Percentiles rank a stretch among this genome's conserved stretches.
These are phyloP conservation scores for Mustelus asterias DNA, from an alignment of 2,113 vertebrate genomes.

Conservation along the genomic window DNA sequence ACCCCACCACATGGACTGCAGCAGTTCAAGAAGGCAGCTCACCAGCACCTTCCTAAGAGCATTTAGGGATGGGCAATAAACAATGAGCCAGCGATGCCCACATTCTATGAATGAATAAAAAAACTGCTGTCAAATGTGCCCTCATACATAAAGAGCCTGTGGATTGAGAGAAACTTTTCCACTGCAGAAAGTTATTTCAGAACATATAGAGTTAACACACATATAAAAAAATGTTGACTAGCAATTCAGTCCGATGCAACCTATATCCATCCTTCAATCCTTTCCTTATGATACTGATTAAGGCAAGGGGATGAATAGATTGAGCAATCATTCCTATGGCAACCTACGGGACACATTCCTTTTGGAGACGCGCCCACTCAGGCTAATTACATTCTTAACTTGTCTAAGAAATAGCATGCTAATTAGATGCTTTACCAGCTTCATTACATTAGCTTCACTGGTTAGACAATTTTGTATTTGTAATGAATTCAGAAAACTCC, in stretches of 20 bases:
- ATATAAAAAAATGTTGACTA: not conserved
- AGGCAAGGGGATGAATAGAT: conserved; percentile 66
- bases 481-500: conserved; percentile 52
- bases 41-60: no score
- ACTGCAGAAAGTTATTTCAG: not conserved
- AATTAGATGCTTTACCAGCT: conserved; percentile 68
- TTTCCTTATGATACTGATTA: conserved; percentile 95
- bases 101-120: no score
- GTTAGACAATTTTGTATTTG: conserved; percentile 47
- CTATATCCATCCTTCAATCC: conserved; percentile 75
- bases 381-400: conserved; percentile 87
- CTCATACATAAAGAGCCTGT: not conserved
- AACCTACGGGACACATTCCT: conserved; percentile 71
- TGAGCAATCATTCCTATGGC: conserved; percentile 69
- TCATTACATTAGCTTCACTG: conserved; percentile 50
- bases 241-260: conserved; percentile 61
- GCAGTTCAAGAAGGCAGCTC: no score
- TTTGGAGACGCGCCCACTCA: conserved; percentile 54
- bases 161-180: not conserved
- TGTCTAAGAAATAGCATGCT: conserved; percentile 72
- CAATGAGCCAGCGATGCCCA: no score
- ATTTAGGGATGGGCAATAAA: no score
- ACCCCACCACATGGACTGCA: no score
- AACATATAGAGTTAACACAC: not conserved
- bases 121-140: not conserved